Conservation (phyloP, 2,888 invertebrate species). For the Macroteleia sp. region DNA sequence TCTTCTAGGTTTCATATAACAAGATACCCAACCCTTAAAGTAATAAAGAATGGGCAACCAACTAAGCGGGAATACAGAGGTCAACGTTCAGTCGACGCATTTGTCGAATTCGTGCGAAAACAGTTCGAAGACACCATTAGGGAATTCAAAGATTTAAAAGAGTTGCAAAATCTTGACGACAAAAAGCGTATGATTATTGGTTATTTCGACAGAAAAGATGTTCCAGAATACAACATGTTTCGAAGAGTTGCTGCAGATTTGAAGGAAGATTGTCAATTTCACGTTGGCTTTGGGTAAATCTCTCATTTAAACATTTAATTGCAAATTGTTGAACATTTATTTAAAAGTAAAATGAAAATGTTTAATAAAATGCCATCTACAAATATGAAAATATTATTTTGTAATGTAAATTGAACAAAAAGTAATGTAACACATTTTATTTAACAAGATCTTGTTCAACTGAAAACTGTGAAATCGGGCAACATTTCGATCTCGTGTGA, state of each 20-base stretch:
- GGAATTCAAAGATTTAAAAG: constrained; percentile 89
- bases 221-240: constrained; percentile 92
- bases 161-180: constrained; percentile 90
- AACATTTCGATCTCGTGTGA: constrained; percentile 78
- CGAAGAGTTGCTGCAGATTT: constrained; percentile 93
- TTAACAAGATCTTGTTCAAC: constrained; percentile 81
- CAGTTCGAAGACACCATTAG: constrained; percentile 94
- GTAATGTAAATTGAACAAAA: too few species aligned
- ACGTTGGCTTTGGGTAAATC: constrained; percentile 93
- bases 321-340: too few species aligned
- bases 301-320: too few species aligned
- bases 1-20: constrained; percentile 97
- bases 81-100: constrained; percentile 94
- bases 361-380: not conserved
- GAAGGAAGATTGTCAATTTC: constrained; percentile 98
- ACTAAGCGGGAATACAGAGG: constrained; percentile 95
- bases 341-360: too few species aligned
- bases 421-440: too few species aligned
- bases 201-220: constrained; percentile 93
- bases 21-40: constrained; percentile 99
- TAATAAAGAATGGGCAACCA: constrained; percentile 95
- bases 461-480: constrained; percentile 81
- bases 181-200: constrained; percentile 94
- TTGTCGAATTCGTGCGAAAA: constrained; percentile 93
- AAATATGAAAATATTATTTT: too few species aligned